phyloP scores from a whole-genome alignment of 2,113 vertebrate genomes.

The Ia io region DNA sequence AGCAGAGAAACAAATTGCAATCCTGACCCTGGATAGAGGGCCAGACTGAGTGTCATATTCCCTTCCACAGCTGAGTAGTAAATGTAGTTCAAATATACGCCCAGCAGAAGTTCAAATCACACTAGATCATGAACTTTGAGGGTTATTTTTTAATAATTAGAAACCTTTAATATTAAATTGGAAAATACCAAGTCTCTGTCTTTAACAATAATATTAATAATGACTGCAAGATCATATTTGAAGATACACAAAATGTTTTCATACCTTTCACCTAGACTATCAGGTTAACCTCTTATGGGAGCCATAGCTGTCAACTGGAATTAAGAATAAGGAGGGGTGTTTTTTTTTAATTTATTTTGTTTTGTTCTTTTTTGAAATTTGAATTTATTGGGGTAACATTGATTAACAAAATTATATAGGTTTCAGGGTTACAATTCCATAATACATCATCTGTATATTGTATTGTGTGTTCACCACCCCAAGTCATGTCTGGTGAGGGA shows the following conservation, averaged over 20 bases:
- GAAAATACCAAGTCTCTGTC: not conserved
- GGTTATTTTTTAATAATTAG: not conserved
- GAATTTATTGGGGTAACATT: not conserved
- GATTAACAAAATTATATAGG: not conserved
- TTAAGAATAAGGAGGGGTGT: not conserved
- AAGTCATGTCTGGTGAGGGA: not conserved
- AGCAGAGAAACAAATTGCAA: not conserved
- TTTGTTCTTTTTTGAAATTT: not conserved
- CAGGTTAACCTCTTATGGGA: not conserved
- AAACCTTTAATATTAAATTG: not conserved
- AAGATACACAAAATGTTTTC: not conserved
- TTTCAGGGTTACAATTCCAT: not conserved
- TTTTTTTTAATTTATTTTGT: not conserved
- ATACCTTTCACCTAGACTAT: not conserved
- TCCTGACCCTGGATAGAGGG: not conserved
- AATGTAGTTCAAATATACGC: not conserved
- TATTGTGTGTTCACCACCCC: not conserved
- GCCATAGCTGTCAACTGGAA: not conserved
- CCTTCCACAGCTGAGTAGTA: not conserved
- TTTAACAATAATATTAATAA: not conserved
- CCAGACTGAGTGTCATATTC: not conserved
- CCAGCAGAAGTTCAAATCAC: not conserved
- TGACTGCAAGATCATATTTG: not conserved
- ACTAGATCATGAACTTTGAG: not conserved
- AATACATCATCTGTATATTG: not conserved